Evolutionary conservation across 2,113 vertebrate species (phyloP).

Genomic region (Ophthalmolycus amberensis): DNA sequence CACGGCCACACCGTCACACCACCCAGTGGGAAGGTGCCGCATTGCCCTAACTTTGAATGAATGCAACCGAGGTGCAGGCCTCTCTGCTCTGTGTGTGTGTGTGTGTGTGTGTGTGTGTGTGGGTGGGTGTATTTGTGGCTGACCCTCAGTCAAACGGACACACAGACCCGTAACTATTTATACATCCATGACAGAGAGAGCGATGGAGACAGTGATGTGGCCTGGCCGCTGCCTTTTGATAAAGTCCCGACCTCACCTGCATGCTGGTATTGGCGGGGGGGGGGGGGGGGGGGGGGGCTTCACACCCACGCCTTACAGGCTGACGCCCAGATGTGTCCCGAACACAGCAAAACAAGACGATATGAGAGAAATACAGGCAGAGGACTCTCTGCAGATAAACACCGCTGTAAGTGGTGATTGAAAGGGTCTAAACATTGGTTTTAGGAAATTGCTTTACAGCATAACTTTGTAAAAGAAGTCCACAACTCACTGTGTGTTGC

Average conservation of each 20-base stretch:
- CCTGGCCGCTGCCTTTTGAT: not conserved
- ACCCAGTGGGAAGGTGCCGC: no score
- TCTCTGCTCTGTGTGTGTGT: not conserved
- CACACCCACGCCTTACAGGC: not conserved
- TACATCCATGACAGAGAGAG: not conserved
- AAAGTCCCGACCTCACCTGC: not conserved
- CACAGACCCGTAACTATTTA: not conserved
- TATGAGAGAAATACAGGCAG: not conserved
- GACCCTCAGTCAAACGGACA: not conserved
- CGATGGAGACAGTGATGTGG: not conserved
- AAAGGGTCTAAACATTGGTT: no score
- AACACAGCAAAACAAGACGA: not conserved
- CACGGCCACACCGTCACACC: no score
- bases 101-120: not conserved
- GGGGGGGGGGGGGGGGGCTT: not conserved
- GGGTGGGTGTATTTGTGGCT: not conserved
- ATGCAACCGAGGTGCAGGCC: not conserved
- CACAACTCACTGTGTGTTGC: not conserved
- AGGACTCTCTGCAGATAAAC: not conserved
- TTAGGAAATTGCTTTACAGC: not conserved
- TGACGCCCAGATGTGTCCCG: not conserved
- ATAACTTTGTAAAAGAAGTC: not conserved
- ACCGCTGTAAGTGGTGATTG: not conserved
- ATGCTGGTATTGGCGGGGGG: not conserved
- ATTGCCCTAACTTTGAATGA: not conserved